phyloP scores from a whole-genome alignment of 2,797 vertebrate genomes.

The Emydoidea blandingii region DNA sequence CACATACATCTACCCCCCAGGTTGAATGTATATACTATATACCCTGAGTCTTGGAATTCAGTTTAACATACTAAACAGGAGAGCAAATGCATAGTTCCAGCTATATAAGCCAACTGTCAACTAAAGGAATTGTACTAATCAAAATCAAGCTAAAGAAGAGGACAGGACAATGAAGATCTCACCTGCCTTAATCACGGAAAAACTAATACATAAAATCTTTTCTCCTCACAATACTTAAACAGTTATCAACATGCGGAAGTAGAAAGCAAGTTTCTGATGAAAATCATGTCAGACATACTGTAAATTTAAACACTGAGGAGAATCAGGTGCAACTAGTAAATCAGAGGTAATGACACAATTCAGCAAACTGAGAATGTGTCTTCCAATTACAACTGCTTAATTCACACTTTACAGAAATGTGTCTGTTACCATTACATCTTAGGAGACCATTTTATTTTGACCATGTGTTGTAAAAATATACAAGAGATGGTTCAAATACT shows the following conservation, averaged over 20 bases:
- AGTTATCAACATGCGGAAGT: background rate
- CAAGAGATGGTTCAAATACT: conserved; percentile 14
- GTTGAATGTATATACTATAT: background rate
- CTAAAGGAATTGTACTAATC: background rate
- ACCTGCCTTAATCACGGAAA: background rate
- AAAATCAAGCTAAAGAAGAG: background rate
- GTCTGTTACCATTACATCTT: background rate
- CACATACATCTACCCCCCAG: background rate
- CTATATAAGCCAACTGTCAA: background rate
- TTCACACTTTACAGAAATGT: conserved; percentile 25
- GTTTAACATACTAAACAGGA: background rate
- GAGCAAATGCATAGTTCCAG: background rate
- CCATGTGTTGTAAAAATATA: background rate
- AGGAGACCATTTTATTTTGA: conserved; percentile 5
- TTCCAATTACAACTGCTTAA: conserved; percentile 30
- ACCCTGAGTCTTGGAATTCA: background rate
- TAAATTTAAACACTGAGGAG: background rate
- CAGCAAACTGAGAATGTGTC: background rate
- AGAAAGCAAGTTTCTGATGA: background rate
- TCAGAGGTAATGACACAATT: background rate
- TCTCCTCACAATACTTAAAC: background rate
- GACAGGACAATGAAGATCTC: background rate
- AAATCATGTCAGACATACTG: background rate
- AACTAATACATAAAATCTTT: background rate
- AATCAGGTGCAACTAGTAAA: background rate